Conservation (phyloP, 1,140 invertebrate genomes). For the Apis mellifera region Amel_HAv3.1 CM009935.2:3094501-3095000, state of each 20-base stretch:
- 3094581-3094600: too few relatives aligned
- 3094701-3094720: neutral
- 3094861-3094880: slow-evolving; percentile 38
- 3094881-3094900: slow-evolving; percentile 46
- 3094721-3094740: neutral
- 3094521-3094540: too few relatives aligned
- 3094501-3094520: too few relatives aligned
- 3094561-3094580: too few relatives aligned
- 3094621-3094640: neutral
- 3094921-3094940: slow-evolving; percentile 6
- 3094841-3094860: slow-evolving; percentile 64
- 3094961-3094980: slow-evolving; percentile 42
- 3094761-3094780: slow-evolving; percentile 53
- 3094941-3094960: slow-evolving; percentile 17
- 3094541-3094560: too few relatives aligned
- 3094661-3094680: neutral
- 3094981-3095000: slow-evolving; percentile 27
- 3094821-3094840: slow-evolving; percentile 66
- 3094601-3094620: too few relatives aligned
- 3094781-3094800: slow-evolving; percentile 65
- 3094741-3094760: neutral
- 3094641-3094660: neutral
- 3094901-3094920: slow-evolving; percentile 49
- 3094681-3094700: neutral
- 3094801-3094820: slow-evolving; percentile 60